Base-by-base conservation (phyloP, 1,140 invertebrate genomes). In the Potamilus streckersoni region DNA sequence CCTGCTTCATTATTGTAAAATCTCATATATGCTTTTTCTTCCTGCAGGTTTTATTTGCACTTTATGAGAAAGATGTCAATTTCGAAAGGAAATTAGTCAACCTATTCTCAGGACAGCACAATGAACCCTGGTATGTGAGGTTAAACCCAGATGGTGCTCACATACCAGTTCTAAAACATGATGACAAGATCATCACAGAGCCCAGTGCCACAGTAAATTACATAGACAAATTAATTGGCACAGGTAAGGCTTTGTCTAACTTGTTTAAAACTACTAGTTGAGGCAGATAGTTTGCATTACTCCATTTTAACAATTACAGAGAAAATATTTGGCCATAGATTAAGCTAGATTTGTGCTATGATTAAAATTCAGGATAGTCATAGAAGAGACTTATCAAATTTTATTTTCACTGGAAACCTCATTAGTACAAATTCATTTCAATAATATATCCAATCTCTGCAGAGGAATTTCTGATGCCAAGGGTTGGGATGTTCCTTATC, bases 111-210 rank as follows among this genome's bases (percentile, higher is more conserved):
- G 84, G 84, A 20, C 85, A 87, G 68, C 86, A 87, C 60, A 86
- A 85, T 82, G 84, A 84, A 72, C 85, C 86, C 1, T 87, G 86
- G 86, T 87, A 85, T 75, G 80, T 87, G 20, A 82, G 78, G 67
- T 65, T 87, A 31, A 87, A 87, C 67, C 86, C 86, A 66, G 79
- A 86, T 38, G 86, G 85, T 49, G 80, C 73, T 31, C 85, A 87
- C 82, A 83, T 86, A 15, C 86, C 86, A 12, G 84, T 85, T 1
- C 73, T 87, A 27, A 81, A 80, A 67, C 79, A 85, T 80, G 82
- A 76, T 15, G 73, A 84, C 1, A 82, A 60, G 23, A 76, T 84
- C n/a, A 75, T 87, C 38, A 82, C 79, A 74, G 79, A 86, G 59
- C 84, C 86, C 49, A 64, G 5, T 38, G 81, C 83, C 14, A 68